Percentiles rank a stretch among this genome's conserved stretches.
These are phyloP conservation scores for Carcinoscorpius rotundicauda DNA, from an alignment of 1,140 invertebrate species.

Conservation along the genomic window DNA sequence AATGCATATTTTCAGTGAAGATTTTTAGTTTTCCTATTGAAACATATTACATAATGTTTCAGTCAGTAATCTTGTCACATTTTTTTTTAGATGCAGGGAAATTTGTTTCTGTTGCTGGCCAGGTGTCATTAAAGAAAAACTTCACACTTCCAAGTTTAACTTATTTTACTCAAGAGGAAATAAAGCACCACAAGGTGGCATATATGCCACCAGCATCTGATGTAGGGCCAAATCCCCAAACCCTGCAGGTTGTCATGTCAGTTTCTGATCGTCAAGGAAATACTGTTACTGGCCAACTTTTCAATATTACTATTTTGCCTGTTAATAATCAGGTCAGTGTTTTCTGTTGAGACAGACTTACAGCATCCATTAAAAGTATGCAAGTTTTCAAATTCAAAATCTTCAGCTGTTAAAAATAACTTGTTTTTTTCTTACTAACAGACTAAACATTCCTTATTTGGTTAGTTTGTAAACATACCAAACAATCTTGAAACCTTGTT, in stretches of 20 bases:
- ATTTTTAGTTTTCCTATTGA: background rate
- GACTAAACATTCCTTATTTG: too few relatives aligned
- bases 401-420: too few relatives aligned
- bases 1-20: too few relatives aligned
- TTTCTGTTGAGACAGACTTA: background rate
- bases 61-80: background rate
- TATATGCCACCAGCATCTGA: constrained; percentile 15
- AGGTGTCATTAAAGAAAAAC: background rate
- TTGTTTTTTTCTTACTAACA: too few relatives aligned
- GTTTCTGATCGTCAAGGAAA: constrained; percentile 14
- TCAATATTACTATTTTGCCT: constrained; percentile 18
- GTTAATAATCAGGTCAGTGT: constrained; percentile 17
- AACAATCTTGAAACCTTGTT: too few relatives aligned
- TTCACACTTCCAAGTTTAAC: constrained; percentile 5
- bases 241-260: constrained; percentile 17
- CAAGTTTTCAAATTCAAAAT: too few relatives aligned
- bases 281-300: constrained; percentile 10
- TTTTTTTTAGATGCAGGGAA: constrained; percentile 16
- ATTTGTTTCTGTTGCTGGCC: constrained; percentile 7
- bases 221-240: constrained; percentile 18
- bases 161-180: constrained; percentile 14
- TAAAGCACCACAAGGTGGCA: constrained; percentile 18
- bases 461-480: too few relatives aligned
- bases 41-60: background rate
- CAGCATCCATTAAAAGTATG: too few relatives aligned